Percentiles rank a stretch among this genome's conserved stretches.
Conservation (phyloP, 2,797 vertebrate species). For the Allobates femoralis region DNA sequence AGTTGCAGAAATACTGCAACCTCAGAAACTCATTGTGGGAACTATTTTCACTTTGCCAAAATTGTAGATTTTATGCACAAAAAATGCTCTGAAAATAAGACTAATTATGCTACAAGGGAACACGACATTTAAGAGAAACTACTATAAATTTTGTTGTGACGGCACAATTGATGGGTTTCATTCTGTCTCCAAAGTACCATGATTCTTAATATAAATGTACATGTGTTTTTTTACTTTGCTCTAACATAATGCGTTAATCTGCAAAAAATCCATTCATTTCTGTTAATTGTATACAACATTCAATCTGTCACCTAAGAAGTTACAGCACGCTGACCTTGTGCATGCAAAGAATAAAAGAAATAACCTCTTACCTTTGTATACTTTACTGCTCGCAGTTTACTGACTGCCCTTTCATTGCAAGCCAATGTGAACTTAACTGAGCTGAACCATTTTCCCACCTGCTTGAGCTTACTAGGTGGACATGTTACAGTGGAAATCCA, state of each 20-base stretch:
- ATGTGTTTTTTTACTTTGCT: background rate
- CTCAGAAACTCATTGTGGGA: too few species aligned
- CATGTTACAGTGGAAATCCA: slow-evolving; percentile 38
- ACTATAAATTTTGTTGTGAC: background rate
- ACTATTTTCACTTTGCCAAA: too few species aligned
- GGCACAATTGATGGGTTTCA: background rate
- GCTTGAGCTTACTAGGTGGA: slow-evolving; percentile 41
- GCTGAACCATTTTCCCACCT: background rate
- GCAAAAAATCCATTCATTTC: background rate
- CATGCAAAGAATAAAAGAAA: background rate
- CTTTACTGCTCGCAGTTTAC: too few species aligned
- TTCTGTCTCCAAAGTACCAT: background rate
- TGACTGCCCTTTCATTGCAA: slow-evolving; percentile 4
- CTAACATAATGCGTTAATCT: background rate
- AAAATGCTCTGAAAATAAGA: too few species aligned
- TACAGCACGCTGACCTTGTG: background rate
- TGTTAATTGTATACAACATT: background rate
- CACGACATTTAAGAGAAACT: background rate
- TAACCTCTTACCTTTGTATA: slow-evolving; percentile 25
- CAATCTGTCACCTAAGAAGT: background rate
- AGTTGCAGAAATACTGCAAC: too few species aligned
- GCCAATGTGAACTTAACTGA: slow-evolving; percentile 3
- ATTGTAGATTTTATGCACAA: too few species aligned
- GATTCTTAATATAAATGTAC: background rate
- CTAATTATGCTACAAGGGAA: too few species aligned